Conservation (phyloP, 2,888 invertebrate genomes). For the Ptilodon capucinus region DNA sequence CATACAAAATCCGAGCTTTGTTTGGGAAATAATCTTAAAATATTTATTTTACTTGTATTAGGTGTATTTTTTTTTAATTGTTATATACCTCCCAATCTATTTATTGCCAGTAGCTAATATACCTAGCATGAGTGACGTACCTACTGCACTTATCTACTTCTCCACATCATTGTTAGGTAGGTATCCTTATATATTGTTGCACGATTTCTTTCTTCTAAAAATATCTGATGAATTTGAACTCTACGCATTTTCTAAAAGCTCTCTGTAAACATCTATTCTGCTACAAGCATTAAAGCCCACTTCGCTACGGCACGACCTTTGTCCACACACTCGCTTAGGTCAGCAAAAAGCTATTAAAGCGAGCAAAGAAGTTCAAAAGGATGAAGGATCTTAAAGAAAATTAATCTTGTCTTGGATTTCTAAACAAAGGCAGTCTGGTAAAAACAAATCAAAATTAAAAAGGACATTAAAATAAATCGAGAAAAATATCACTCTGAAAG, state of each 20-base stretch:
- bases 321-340: conserved; percentile 2
- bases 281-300: not conserved
- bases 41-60: no score
- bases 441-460: not conserved
- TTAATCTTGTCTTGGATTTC: conserved; percentile 12
- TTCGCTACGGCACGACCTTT: not conserved
- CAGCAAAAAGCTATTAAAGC: conserved; percentile 22
- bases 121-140: no score
- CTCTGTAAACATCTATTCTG: not conserved
- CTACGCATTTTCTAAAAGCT: not conserved
- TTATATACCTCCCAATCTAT: no score
- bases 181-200: no score
- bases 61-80: no score
- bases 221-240: not conserved
- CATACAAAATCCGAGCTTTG: no score
- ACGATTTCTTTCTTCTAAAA: no score
- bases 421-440: not conserved
- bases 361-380: conserved; percentile 6
- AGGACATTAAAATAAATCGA: not conserved
- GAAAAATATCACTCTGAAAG: not conserved
- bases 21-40: no score
- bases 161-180: no score
- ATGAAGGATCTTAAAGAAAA: conserved; percentile 14
- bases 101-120: no score
- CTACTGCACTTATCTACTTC: no score